These are phyloP conservation scores for Cheilosia soror DNA, from an alignment of 2,888 invertebrate species.

Conservation along the genomic window DNA sequence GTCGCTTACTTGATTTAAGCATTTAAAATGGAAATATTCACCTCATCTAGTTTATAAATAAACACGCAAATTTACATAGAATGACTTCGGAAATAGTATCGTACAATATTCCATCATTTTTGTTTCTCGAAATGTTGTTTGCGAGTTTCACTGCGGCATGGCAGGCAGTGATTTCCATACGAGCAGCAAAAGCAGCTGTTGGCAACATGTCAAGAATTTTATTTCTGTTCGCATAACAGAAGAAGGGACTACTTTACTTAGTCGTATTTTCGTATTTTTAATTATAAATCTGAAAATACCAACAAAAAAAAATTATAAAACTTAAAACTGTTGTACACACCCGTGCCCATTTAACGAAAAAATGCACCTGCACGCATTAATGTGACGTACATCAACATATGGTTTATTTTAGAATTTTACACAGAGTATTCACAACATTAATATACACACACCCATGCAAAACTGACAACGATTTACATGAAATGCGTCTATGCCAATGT, in stretches of 20 bases:
- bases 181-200: constrained; percentile 68
- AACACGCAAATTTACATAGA: constrained; percentile 37
- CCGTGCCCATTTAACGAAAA: constrained; percentile 55
- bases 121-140: constrained; percentile 59
- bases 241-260: constrained; percentile 50
- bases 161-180: constrained; percentile 56
- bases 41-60: constrained; percentile 56
- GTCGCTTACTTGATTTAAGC: background rate
- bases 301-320: constrained; percentile 38
- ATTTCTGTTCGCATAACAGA: constrained; percentile 66
- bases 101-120: constrained; percentile 70
- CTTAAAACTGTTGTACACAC: constrained; percentile 36
- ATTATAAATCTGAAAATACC: constrained; percentile 55
- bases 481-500: constrained; percentile 22
- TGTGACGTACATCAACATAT: constrained; percentile 60
- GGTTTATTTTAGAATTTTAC: constrained; percentile 26
- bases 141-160: constrained; percentile 52
- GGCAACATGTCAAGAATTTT: constrained; percentile 75
- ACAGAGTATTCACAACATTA: constrained; percentile 21
- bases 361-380: constrained; percentile 69
- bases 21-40: constrained; percentile 1
- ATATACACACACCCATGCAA: constrained; percentile 25
- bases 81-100: constrained; percentile 54
- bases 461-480: constrained; percentile 32
- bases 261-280: constrained; percentile 55